These are phyloP conservation scores for Timema cristinae DNA, from an alignment of 2,888 invertebrate species.

Conservation along the genomic window DNA sequence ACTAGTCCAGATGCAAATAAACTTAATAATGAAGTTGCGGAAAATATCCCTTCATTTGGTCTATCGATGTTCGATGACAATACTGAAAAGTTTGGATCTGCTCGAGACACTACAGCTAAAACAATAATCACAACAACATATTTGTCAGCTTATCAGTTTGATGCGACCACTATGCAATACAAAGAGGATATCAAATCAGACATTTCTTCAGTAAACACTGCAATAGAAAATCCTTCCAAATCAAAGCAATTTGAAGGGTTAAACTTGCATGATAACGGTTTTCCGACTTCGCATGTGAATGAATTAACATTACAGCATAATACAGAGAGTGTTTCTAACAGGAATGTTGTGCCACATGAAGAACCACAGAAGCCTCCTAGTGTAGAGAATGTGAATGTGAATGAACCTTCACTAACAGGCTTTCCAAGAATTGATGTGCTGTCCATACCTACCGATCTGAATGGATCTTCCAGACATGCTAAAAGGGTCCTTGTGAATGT, in stretches of 20 bases:
- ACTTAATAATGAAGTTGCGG: slow-evolving; percentile 32
- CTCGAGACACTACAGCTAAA: slow-evolving; percentile 20
- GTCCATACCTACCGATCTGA: slow-evolving; percentile 26
- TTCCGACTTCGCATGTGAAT: slow-evolving; percentile 22
- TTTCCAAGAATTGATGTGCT: slow-evolving; percentile 29
- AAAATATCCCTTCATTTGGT: slow-evolving; percentile 4
- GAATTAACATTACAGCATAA: slow-evolving; percentile 22
- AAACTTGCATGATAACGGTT: slow-evolving; percentile 14
- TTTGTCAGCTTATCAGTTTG: slow-evolving; percentile 12
- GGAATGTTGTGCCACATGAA: slow-evolving; percentile 5
- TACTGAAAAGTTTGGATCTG: slow-evolving; percentile 8
- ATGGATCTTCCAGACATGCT: slow-evolving; percentile 33
- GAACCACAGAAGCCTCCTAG: slow-evolving; percentile 10
- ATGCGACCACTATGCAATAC: slow-evolving; percentile 21
- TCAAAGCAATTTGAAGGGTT: background rate
- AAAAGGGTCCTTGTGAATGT: slow-evolving; percentile 76
- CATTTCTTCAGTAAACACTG: background rate
- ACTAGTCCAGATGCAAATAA: slow-evolving; percentile 35
- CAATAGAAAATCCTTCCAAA: background rate
- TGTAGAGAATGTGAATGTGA: slow-evolving; percentile 15
- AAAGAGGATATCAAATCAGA: slow-evolving; percentile 16
- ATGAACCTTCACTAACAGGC: slow-evolving; percentile 23
- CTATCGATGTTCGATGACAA: background rate
- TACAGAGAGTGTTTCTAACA: slow-evolving; percentile 24
- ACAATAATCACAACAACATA: slow-evolving; percentile 14